Evolutionary conservation across 2,113 vertebrate genomes (phyloP).

Genomic region (Psettodes erumei): DNA sequence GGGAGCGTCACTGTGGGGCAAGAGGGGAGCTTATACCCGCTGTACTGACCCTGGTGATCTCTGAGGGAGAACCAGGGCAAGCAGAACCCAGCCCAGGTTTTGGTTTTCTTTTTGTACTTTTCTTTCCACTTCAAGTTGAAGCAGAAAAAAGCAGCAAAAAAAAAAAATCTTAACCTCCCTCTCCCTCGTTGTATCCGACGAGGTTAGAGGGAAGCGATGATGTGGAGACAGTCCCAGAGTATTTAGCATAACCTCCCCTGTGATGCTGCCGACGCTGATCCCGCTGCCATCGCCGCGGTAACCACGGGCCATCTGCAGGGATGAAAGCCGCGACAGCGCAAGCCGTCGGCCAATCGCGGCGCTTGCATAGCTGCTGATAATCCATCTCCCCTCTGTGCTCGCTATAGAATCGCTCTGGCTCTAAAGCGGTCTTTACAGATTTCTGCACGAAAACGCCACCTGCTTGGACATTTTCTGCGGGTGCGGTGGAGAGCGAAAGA

Average conservation of each 20-base stretch:
- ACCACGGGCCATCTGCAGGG: constrained; percentile 79
- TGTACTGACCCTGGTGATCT: constrained; percentile 63
- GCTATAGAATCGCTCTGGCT: constrained; percentile 44
- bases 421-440: constrained; percentile 3
- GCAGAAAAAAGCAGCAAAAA: not conserved
- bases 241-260: constrained; percentile 33
- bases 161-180: not conserved
- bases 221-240: not conserved
- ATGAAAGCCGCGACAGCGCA: constrained; percentile 72
- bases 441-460: constrained; percentile 5
- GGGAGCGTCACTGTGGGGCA: constrained; percentile 49
- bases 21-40: constrained; percentile 65
- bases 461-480: not conserved
- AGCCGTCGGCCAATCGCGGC: constrained; percentile 65
- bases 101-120: not conserved
- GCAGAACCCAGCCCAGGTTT: constrained; percentile 14
- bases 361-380: constrained; percentile 63
- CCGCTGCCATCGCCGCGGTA: constrained; percentile 72
- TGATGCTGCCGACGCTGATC: constrained; percentile 62
- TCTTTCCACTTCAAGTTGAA: not conserved
- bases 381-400: constrained; percentile 51
- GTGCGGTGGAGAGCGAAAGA: not conserved
- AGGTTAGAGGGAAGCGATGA: constrained; percentile 19
- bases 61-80: constrained; percentile 13
- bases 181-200: constrained; percentile 1